These are phyloP conservation scores for Tachina fera DNA, from an alignment of 2,888 invertebrate genomes.

Conservation along the genomic window DNA sequence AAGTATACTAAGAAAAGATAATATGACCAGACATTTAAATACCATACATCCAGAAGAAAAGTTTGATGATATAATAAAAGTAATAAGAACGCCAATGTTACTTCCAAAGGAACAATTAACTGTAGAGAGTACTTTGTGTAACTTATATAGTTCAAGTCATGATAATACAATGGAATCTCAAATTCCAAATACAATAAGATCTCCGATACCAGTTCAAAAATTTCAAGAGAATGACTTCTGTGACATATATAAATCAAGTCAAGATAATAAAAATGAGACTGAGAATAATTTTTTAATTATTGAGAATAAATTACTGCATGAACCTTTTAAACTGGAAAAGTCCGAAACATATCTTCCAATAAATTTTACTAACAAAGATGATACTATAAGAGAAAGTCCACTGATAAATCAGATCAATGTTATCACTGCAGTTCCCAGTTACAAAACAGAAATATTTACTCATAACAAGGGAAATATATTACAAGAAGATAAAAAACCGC, in stretches of 20 bases:
- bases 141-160: neutral
- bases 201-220: too few species aligned
- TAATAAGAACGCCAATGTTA: slow-evolving; percentile 45
- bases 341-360: neutral
- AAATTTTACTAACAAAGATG: neutral
- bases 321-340: slow-evolving; percentile 12
- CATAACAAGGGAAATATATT: neutral
- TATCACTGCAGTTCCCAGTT: slow-evolving; percentile 36
- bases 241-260: neutral
- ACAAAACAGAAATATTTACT: neutral
- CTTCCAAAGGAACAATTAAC: neutral
- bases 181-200: neutral
- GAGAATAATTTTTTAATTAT: slow-evolving; percentile 33
- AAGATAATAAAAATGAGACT: neutral
- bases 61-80: slow-evolving; percentile 74
- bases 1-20: slow-evolving; percentile 90
- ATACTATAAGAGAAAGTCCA: neutral
- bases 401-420: slow-evolving; percentile 57
- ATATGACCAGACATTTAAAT: slow-evolving; percentile 89
- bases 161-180: neutral
- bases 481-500: neutral
- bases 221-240: neutral
- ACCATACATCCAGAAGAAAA: slow-evolving; percentile 87
- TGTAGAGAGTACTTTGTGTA: neutral
- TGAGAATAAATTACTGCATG: slow-evolving; percentile 45